Conservation (phyloP, 2,113 vertebrate species). For the Regulus satrapa region DNA sequence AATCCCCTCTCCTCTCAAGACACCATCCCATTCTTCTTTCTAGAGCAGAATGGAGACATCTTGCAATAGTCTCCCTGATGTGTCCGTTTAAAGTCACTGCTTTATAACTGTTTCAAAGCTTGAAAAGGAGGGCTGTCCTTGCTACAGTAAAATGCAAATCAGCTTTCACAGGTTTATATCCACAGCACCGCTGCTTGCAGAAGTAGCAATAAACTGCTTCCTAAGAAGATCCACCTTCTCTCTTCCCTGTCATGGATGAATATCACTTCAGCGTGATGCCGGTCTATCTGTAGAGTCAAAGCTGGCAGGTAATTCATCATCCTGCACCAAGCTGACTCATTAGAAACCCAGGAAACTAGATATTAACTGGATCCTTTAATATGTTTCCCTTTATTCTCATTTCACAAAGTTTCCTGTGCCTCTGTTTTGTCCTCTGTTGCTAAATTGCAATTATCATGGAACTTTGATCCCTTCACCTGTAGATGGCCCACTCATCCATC, state of each 20-base stretch:
- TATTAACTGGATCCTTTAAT: slow-evolving; percentile 13
- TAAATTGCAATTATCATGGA: slow-evolving; percentile 34
- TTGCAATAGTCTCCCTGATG: neutral
- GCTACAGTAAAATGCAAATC: neutral
- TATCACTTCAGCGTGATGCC: neutral
- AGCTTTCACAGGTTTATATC: neutral
- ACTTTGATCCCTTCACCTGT: slow-evolving; percentile 34
- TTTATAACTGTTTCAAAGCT: neutral
- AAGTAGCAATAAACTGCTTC: neutral
- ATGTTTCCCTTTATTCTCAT: neutral
- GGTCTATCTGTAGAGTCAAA: neutral
- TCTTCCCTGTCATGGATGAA: neutral
- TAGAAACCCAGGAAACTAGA: slow-evolving; percentile 3
- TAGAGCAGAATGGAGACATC: neutral
- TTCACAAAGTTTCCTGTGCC: slow-evolving; percentile 6
- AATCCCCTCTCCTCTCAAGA: neutral
- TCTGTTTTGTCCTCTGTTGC: slow-evolving; percentile 7
- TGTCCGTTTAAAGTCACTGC: neutral
- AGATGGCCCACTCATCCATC: slow-evolving; percentile 11
- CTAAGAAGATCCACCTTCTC: neutral
- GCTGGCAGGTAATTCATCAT: slow-evolving; percentile 48
- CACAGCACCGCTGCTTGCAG: neutral
- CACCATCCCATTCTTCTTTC: neutral
- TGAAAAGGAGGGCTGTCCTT: neutral
- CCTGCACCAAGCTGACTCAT: neutral